Base-by-base conservation (phyloP, 2,888 invertebrate genomes). In the Nomada fucata region DNA sequence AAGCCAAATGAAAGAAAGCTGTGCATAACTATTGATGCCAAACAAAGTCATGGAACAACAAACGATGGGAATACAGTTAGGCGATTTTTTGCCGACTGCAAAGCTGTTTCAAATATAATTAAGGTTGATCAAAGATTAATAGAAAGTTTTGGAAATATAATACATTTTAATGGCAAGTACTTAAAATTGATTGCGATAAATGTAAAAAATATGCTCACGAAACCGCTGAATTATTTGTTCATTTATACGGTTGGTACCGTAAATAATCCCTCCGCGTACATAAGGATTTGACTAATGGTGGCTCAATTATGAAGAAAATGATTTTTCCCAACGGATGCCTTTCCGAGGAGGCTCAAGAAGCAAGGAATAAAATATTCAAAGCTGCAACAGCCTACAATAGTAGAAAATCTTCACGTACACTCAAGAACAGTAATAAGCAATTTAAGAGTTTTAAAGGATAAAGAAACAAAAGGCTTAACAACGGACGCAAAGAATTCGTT, bases 21-120 rank as follows among this genome's bases (percentile, higher is more conserved):
- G 13, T 10, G 36, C 13, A 63, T 63, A 42, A 23, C 5, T 5
- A 20, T 63, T 63, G 61, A 42, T 42, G 44, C 44, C n/a, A 64
- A 64, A 26, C 64, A 47, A 50, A 50, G 64, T 26, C 10, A 23
- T 15, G 29, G 64, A n/a, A 64, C 64, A 2, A 64, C 65, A 53
- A 65, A 65, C 4, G n/a, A 29, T 65, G 29, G 52, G 0, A 65
- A 29, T 18, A 65, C 10, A 10, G 26, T n/a, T 3, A 26, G 50
- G 50, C 23, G 23, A 50, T 50, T n/a, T 29, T 52, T 65, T 18
- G 23, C 23, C 1, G 18, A 29, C 9, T 11, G 10, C 1, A 10
- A 50, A n/a, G 7, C 50, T 7, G 2, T 26, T 23, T 64, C 29
- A 11, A 10, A 64, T 26, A 52, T 29, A 50, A 64, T 26, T 5